Base-by-base conservation (phyloP, 1,140 invertebrate genomes). In the Euwallacea similis region DNA sequence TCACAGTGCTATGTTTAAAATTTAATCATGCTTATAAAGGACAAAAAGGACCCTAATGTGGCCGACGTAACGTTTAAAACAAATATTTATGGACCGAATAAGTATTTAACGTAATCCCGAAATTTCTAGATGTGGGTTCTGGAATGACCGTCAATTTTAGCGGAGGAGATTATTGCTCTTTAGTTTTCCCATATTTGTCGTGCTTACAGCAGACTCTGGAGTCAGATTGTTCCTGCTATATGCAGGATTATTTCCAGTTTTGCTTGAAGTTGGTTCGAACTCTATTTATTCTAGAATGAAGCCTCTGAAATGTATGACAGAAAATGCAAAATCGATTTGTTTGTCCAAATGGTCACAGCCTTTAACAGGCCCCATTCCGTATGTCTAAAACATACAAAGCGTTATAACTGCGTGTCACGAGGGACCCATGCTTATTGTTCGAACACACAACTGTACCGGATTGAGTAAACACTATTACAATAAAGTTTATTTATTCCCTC, bases 11-110 rank as follows among this genome's bases (percentile, higher is more conserved):
- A 54, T 69, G 67, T 69, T 69, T 69, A 69, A 69, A 69, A 62
- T 69, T 69, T 69, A 69, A 69, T 69, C 66, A 58, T 68, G 55
- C 55, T 68, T 68, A 59, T 68, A 60, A 68, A 68, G 55, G 66
- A 54, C 54, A 59, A 60, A 68, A 68, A 50, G 66, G 55, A 21
- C 46, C 43, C 16, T 68, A 68, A 59, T 68, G 42, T 60, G 56
- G n/a, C 55, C 60, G 66, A 16, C 56, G 33, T 50, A 61, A 42
- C 58, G 11, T 53, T 69, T 60, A 54, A 69, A 55, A 42, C 60
- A 69, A 62, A 69, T 46, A 64, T 69, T 55, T 47, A 68, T 68
- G 42, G 43, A 63, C 46, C 43, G 44, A 63, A 62, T 63, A 68
- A 68, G 43, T 47, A 68, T 68, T 59, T 50, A 50, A 55, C 58